These are phyloP conservation scores for Rhogogaster chlorosoma DNA, from an alignment of 2,888 invertebrate genomes.

Conservation along the genomic window DNA sequence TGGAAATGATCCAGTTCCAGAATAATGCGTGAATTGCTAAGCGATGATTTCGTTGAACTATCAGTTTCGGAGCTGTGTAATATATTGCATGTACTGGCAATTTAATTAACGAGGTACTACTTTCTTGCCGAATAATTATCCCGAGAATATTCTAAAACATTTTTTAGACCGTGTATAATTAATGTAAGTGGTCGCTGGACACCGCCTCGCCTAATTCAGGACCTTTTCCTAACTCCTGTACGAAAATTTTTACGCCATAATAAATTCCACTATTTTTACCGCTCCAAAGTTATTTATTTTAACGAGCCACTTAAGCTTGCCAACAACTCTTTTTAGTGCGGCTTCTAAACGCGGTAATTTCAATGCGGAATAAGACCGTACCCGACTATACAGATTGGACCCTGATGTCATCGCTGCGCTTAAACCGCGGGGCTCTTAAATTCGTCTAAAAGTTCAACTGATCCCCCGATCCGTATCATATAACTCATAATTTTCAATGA, in stretches of 20 bases:
- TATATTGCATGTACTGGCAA: background rate
- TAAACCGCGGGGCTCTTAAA: background rate
- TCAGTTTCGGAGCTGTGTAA: background rate
- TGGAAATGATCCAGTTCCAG: background rate
- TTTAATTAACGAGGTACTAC: background rate
- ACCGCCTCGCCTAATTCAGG: background rate
- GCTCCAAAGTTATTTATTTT: slow-evolving; percentile 31
- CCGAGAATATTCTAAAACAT: background rate
- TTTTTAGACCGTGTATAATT: background rate
- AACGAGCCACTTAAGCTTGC: slow-evolving; percentile 35
- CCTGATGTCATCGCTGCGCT: slow-evolving; percentile 37
- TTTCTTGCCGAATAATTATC: background rate
- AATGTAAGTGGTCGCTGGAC: background rate
- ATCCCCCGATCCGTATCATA: background rate
- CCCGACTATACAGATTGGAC: slow-evolving; percentile 6
- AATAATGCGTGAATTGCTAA: background rate
- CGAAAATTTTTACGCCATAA: background rate
- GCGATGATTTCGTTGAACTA: background rate
- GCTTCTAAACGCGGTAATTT: background rate
- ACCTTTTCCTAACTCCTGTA: background rate
- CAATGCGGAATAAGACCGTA: background rate
- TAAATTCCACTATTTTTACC: slow-evolving; percentile 40
- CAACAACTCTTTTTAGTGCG: slow-evolving; percentile 23
- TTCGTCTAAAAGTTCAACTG: background rate
- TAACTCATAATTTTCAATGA: background rate